Base-by-base conservation (phyloP, 2,797 vertebrate genomes). In the Zalophus californianus region DNA sequence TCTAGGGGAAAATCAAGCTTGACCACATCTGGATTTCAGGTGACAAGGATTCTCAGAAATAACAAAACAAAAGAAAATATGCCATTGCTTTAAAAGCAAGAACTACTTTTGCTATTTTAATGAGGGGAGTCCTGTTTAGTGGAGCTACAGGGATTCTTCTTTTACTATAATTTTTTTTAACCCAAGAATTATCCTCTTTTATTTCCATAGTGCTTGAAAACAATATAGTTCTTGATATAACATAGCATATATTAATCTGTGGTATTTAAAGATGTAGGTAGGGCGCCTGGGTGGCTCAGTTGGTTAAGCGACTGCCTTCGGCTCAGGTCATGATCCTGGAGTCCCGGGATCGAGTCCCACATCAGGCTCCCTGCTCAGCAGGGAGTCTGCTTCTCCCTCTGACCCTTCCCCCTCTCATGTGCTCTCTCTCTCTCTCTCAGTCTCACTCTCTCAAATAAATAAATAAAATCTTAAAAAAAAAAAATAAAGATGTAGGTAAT, bases 131-230 rank as follows among this genome's bases (percentile, higher is more conserved):
- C 56, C 29, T 50, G 90, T 58, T 70, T 75, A 79, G n/a, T 56
- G 48, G 32, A 23, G 12, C 58, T n/a, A 8, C 7, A 48, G 25
- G 52, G 27, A 5, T 44, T n/a, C 50, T 75, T 86, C 58, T 91
- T 68, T 82, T 92, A 66, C n/a, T 66, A 32, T 38, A 44, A 44
- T 64, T 32, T 66, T 29, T 56, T 88, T 75, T 86, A 92, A 85
- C 72, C n/a, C 35, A 80, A 79, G 84, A 79, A 41, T 73, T 72
- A 68, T 66, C 77, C 32, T 86, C 48, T 90, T 77, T 84, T 89
- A 78, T 84, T 93, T 91, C 62, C n/a, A 32, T 80, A 83, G n/a
- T 89, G 23, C 41, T 90, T 92, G 48, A 84, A 94, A 87, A 52
- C 32, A 82, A 41, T 68, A 32, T 13, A 52, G 41, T 85, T 95